Conservation (phyloP, 64 coral and sea anemone species). For the Trachythela sp. region DNA sequence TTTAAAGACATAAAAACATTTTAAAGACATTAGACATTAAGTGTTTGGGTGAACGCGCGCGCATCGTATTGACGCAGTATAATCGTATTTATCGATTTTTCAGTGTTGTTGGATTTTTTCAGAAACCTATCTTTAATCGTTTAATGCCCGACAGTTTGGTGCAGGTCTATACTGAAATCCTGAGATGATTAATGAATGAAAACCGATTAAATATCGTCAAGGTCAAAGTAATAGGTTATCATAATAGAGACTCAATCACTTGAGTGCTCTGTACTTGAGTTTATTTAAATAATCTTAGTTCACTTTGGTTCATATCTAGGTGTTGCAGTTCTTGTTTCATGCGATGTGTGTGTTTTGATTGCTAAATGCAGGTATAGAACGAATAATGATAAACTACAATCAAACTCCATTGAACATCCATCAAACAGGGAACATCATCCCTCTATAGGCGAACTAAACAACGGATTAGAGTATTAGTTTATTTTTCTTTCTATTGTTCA, state of each 20-base stretch:
- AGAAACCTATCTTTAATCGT: neutral
- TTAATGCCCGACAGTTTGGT: neutral
- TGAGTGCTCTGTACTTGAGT: neutral
- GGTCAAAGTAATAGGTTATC: constrained; percentile 8
- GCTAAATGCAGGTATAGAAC: neutral
- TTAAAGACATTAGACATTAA: neutral
- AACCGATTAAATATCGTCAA: neutral
- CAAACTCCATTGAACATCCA: neutral
- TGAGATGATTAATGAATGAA: neutral
- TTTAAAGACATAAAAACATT: neutral
- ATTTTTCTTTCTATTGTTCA: constrained; percentile 25
- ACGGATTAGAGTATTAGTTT: constrained; percentile 14
- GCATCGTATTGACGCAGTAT: neutral
- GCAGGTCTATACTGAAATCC: neutral
- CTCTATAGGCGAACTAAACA: neutral
- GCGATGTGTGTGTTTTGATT: neutral
- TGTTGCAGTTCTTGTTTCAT: neutral
- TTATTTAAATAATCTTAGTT: neutral
- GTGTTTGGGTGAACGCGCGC: neutral
- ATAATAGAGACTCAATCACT: neutral
- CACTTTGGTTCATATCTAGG: neutral
- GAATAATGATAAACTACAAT: neutral
- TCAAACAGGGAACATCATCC: neutral
- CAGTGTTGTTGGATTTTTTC: neutral
- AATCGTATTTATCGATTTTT: neutral